phyloP scores from a whole-genome alignment of 92 coral and sea anemone species.

The Isaurus tuberculatus region DNA sequence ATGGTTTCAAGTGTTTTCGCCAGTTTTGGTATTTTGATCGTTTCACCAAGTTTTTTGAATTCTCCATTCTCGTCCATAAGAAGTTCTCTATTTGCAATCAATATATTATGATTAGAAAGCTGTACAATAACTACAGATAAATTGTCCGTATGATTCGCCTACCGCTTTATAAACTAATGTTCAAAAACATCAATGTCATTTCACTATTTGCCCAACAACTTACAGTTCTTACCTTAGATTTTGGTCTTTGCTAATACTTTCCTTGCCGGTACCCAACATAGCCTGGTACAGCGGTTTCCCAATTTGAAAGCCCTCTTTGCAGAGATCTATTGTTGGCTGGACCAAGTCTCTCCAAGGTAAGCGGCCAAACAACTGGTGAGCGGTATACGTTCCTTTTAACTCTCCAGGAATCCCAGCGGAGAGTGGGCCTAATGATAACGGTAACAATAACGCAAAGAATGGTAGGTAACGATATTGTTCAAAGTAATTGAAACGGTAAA shows the following conservation, averaged over 20 bases:
- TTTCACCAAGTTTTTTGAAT: conserved; percentile 39
- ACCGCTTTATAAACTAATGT: too few species aligned
- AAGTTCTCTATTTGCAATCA: conserved; percentile 33
- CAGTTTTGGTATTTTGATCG: conserved; percentile 42
- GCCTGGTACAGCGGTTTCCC: conserved; percentile 35
- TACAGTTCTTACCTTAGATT: conserved; percentile 41
- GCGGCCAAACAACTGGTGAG: conserved; percentile 48
- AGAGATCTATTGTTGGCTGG: conserved; percentile 57
- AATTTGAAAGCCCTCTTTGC: conserved; percentile 56
- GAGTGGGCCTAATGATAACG: conserved; percentile 31
- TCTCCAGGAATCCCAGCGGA: conserved; percentile 62
- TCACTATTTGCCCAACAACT: too few species aligned
- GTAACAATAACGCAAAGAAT: background rate
- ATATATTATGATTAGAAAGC: background rate
- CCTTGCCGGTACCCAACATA: conserved; percentile 41
- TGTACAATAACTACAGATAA: background rate
- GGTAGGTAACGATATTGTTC: too few species aligned
- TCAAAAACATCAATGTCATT: background rate
- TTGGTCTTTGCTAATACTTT: conserved; percentile 23
- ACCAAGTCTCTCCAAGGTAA: conserved; percentile 58
- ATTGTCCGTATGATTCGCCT: too few species aligned
- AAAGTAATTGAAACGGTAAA: too few species aligned
- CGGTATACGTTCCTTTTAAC: conserved; percentile 38
- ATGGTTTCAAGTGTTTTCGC: conserved; percentile 61
- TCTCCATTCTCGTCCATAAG: conserved; percentile 36